A percentile compares a stretch with the other conserved stretches of the same genome.
These are phyloP conservation scores for Coenobita brevimanus DNA, from an alignment of 1,140 invertebrate genomes.

Conservation along the genomic window DNA sequence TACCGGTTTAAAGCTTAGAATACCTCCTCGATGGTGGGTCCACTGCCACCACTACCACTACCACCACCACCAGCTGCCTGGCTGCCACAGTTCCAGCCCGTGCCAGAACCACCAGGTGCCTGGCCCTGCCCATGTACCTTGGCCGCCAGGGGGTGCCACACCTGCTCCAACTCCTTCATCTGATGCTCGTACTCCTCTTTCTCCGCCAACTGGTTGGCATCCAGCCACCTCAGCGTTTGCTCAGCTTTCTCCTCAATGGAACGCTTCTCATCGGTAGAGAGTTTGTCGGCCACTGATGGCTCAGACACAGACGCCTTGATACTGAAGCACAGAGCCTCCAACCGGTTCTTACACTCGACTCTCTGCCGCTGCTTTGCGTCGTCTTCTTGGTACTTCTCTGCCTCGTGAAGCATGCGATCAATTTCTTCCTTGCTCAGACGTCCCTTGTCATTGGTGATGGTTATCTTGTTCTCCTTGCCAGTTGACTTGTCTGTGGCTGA, in stretches of 20 bases:
- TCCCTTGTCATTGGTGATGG: too few relatives aligned
- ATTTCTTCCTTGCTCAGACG: slow-evolving; percentile 41
- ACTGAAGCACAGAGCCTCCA: too few relatives aligned
- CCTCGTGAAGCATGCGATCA: slow-evolving; percentile 30
- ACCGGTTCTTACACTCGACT: too few relatives aligned
- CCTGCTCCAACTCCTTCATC: too few relatives aligned
- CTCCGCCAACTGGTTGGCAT: too few relatives aligned
- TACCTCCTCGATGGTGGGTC: too few relatives aligned
- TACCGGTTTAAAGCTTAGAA: too few relatives aligned
- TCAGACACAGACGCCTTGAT: slow-evolving; percentile 29
- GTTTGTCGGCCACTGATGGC: slow-evolving; percentile 32
- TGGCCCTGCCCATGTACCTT: slow-evolving; percentile 29
- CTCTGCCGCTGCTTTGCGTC: slow-evolving; percentile 26
- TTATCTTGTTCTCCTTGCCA: too few relatives aligned
- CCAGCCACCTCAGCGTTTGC: slow-evolving; percentile 30
- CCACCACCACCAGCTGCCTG: too few relatives aligned
- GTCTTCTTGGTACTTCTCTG: slow-evolving; percentile 20
- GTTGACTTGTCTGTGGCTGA: slow-evolving; percentile 35
- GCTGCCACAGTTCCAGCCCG: too few relatives aligned
- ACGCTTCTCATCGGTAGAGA: slow-evolving; percentile 29
- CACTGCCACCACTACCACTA: too few relatives aligned
- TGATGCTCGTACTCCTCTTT: too few relatives aligned
- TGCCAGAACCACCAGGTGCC: background rate
- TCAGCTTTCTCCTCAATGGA: slow-evolving; percentile 31
- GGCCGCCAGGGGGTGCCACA: slow-evolving; percentile 28